These are phyloP conservation scores for Lycophotia porphyrea DNA, from an alignment of 2,888 invertebrate genomes.

Conservation along the genomic window DNA sequence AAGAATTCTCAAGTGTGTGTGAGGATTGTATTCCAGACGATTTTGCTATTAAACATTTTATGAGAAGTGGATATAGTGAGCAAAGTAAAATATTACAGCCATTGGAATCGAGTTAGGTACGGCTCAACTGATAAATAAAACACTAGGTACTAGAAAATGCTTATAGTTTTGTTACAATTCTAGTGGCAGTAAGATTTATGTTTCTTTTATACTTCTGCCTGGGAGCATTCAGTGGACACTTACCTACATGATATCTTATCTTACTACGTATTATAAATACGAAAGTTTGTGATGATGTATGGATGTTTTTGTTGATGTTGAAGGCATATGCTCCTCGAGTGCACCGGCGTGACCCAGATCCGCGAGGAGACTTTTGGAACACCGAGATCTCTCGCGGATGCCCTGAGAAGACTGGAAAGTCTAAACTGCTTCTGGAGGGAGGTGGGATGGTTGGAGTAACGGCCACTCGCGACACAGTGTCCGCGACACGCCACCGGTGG, in stretches of 20 bases:
- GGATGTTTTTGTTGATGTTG: too few species aligned
- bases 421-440: too few species aligned
- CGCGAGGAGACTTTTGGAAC: too few species aligned
- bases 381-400: too few species aligned
- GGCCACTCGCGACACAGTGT: too few species aligned
- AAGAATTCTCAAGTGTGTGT: constrained; percentile 4
- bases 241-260: neutral
- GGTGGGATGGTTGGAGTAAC: too few species aligned
- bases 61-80: neutral
- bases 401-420: too few species aligned
- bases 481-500: too few species aligned
- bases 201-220: neutral
- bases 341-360: too few species aligned
- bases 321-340: too few species aligned
- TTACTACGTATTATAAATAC: too few species aligned
- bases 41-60: constrained; percentile 34
- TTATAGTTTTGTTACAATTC: constrained; percentile 4
- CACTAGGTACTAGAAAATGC: neutral
- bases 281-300: too few species aligned
- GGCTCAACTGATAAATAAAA: neutral
- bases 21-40: constrained; percentile 14
- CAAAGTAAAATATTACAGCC: constrained; percentile 3
- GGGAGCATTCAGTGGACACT: neutral
- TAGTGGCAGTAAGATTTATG: neutral
- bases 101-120: neutral